Base-by-base conservation (phyloP, 2,797 vertebrate species). In the Sebastes hubbsi region DNA sequence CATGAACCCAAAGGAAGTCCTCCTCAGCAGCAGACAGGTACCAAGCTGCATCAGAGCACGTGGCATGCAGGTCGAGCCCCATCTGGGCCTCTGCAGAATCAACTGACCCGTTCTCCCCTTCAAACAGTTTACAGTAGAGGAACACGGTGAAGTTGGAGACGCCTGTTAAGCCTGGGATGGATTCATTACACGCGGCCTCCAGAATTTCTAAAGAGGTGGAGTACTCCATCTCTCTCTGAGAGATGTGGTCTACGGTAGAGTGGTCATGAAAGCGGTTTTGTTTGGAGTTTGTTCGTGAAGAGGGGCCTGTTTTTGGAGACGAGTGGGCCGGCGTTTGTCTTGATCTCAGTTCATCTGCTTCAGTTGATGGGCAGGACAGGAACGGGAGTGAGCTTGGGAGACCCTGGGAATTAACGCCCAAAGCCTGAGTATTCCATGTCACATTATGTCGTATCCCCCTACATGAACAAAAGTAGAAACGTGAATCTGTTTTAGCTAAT, bases 71-170 rank as follows among this genome's bases (percentile, higher is more conserved):
- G 87, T 97, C 95, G 0, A 95, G 94, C 2, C 78, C 95, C 56
- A 88, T 81, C 32, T 92, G 91, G 7, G 88, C 88, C 27, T 90
- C 85, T 2, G 75, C 90, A 2, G 93, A 87, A 22, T 93, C 88
- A 0, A 93, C 74, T 6, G 95, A 94, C 46, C 81, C 92, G 3
- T 90, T 88, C 32, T 92, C 93, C 20, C 94, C 96, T 25, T 95
- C 96, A 79, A 95, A 94, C 22, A 97, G 94, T 88, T 97, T 97
- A 91, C 97, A 98, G 87, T 97, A 96, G 77, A 98, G 95, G 80
- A 97, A 96, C 56, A 97, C 93, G 0, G 97, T 97, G 93, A 98
- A 98, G 95, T 97, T 97, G 78, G 97, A 97, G 80, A 97, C 92
- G 0, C 96, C 96, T 0, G 95, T 96, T 59, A 97, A 84, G 25